Base-by-base conservation (phyloP, 2,888 invertebrate genomes). In the Drymonia ruficornis region DNA sequence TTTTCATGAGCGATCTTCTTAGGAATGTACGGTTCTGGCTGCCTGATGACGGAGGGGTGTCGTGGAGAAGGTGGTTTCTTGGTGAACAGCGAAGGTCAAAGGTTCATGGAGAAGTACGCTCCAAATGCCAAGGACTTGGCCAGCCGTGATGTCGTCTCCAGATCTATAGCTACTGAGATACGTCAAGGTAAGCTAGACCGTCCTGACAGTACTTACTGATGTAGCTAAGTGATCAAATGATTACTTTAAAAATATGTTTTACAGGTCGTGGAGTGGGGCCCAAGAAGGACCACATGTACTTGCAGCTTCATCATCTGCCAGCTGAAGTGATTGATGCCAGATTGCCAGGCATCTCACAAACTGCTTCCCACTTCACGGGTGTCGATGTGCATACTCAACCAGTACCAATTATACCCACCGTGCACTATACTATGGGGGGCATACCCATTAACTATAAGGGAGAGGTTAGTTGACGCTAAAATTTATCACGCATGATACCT, bases 351-450 rank as follows among this genome's bases (percentile, higher is more conserved):
- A 99, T 99, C 80, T 97, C 98, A 0, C 99, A 99, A 89, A 99
- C 99, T 0, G 99, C 99, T 0, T 96, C 96, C 96, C 98, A 99
- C 56, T 99, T 99, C 82, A 98, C 99, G 7, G 99, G 99, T 7
- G 98, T 98, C 0, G 99, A 99, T 84, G 98, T 99, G 0, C 98
- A 97, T 4, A 95, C 97, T 13, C 98, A 99, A 77, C 99, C 99
- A 0, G 97, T 99, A 70, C 99, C 99, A 0, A 98, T 99, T 3
- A 89, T 99, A 56, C 99, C 99, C 1, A 99, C 99, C 0, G 99
- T 99, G 0, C 99, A 99, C 88, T 99, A 99, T 88, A 99, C 99
- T 75, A 99, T 99, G 99, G 99, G 99, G 9, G 99, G 99, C 15
- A 94, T 98, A 44, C 99, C 99, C 0, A 99, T 99, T 13, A 99